phyloP scores from a whole-genome alignment of 2,888 invertebrate genomes.

The Oasisia sp. region DNA sequence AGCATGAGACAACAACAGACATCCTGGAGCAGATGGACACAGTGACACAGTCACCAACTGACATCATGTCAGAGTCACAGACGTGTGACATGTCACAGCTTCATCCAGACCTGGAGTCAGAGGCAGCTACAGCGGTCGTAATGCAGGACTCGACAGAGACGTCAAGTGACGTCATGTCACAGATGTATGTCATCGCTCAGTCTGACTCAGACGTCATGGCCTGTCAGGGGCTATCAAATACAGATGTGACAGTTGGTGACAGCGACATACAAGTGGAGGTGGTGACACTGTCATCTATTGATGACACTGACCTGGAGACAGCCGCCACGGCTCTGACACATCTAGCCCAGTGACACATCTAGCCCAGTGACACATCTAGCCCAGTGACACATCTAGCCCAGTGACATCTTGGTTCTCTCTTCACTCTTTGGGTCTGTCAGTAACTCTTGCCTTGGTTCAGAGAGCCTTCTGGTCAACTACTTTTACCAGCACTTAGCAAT shows the following conservation, averaged over 20 bases:
- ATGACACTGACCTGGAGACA: conserved; percentile 6
- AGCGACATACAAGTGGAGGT: neutral
- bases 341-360: neutral
- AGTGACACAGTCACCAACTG: neutral
- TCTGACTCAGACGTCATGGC: neutral
- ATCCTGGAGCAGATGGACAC: neutral
- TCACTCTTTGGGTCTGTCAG: neutral
- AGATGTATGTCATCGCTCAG: neutral
- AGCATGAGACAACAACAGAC: conserved; percentile 25
- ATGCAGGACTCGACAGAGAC: conserved; percentile 7
- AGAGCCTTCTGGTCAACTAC: too few relatives aligned
- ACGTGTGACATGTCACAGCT: neutral
- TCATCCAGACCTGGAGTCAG: neutral
- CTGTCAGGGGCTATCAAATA: neutral
- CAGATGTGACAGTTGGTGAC: neutral
- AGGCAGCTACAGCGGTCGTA: neutral
- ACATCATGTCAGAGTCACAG: neutral
- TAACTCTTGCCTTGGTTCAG: neutral
- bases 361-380: neutral
- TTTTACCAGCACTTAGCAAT: too few relatives aligned
- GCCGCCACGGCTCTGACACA: neutral
- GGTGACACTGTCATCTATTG: neutral
- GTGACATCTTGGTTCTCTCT: neutral
- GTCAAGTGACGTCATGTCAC: neutral
- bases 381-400: neutral